These are phyloP conservation scores for Coregonus clupeaformis DNA, from an alignment of 2,113 vertebrate species.

Conservation along the genomic window DNA sequence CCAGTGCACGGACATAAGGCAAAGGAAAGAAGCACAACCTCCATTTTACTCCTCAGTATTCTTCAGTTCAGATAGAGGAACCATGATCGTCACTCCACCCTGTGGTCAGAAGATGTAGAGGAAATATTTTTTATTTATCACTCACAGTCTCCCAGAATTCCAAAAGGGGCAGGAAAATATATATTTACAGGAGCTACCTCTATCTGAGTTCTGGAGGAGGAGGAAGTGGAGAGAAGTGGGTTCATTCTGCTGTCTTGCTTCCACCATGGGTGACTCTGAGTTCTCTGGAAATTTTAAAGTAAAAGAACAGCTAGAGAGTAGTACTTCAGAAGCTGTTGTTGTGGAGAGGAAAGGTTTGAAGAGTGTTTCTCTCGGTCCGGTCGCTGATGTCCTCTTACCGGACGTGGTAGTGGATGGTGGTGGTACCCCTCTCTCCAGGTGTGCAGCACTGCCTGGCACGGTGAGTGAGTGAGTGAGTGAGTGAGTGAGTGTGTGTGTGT, in stretches of 20 bases:
- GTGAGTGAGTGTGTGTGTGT: constrained; percentile 18
- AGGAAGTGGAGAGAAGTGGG: constrained; percentile 49
- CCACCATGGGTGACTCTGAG: constrained; percentile 13
- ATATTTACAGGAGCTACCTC: constrained; percentile 49
- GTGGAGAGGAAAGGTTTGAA: not conserved
- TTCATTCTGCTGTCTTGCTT: constrained; percentile 29
- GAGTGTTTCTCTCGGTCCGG: not conserved
- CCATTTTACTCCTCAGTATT: constrained; percentile 51
- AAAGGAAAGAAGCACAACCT: constrained; percentile 32
- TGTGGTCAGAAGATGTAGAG: not conserved
- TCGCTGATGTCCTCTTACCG: constrained; percentile 31
- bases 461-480: too few relatives aligned
- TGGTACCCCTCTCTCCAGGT: constrained; percentile 15
- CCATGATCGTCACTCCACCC: not conserved
- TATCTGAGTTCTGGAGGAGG: constrained; percentile 31
- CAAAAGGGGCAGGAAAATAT: constrained; percentile 64
- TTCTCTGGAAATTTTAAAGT: constrained; percentile 26
- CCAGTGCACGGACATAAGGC: constrained; percentile 43
- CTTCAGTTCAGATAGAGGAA: constrained; percentile 31
- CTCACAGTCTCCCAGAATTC: constrained; percentile 13
- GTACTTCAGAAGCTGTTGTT: not conserved
- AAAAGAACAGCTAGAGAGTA: constrained; percentile 10
- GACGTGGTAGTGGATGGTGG: constrained; percentile 33
- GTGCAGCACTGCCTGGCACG: constrained; percentile 21
- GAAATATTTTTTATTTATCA: not conserved